Conservation (phyloP, 2,888 invertebrate genomes). For the Eupithecia pulchellata region DNA sequence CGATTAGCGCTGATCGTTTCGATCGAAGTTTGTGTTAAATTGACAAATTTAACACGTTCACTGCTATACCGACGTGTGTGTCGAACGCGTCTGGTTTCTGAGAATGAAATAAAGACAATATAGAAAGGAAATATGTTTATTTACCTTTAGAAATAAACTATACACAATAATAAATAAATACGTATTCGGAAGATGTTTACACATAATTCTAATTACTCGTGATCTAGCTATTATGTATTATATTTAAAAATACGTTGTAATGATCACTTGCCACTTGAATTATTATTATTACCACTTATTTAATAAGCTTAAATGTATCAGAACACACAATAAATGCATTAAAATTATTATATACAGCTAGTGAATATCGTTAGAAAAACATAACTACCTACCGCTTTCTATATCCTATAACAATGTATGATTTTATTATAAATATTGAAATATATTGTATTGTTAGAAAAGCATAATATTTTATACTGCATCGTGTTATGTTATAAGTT, state of each 20-base stretch:
- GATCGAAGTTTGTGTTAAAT: not conserved
- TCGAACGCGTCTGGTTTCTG: not conserved
- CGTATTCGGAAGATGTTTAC: not conserved
- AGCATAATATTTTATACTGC: slow-evolving; percentile 28
- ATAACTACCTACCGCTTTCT: not conserved
- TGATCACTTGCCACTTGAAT: not conserved
- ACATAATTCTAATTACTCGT: too few species aligned
- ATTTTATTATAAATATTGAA: not conserved
- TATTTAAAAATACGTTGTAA: too few species aligned
- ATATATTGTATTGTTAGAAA: not conserved
- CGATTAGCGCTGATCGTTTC: not conserved
- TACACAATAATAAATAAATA: too few species aligned
- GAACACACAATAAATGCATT: not conserved
- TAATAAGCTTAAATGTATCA: not conserved
- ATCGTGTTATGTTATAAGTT: slow-evolving; percentile 33
- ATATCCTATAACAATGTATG: not conserved
- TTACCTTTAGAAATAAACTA: too few species aligned
- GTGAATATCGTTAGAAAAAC: slow-evolving; percentile 1
- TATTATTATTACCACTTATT: not conserved
- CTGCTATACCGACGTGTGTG: too few species aligned
- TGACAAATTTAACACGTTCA: not conserved
- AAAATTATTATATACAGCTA: not conserved
- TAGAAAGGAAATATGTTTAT: too few species aligned
- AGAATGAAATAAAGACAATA: not conserved
- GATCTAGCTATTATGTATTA: too few species aligned